Base-by-base conservation (phyloP, 2,888 invertebrate genomes). In the Mylabris sibirica region DNA sequence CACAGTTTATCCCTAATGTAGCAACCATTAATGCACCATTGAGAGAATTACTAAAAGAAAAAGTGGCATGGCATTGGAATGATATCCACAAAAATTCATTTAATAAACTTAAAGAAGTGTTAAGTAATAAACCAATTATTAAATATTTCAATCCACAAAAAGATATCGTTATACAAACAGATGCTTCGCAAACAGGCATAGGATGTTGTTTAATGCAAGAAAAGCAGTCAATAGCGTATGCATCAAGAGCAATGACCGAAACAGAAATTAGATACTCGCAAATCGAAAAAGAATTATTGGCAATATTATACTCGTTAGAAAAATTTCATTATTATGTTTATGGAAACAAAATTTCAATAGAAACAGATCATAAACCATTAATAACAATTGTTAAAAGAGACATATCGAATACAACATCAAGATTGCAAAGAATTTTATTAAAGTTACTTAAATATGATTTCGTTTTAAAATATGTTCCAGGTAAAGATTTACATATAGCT, bases 221-320 rank as follows among this genome's bases (percentile, higher is more conserved):
- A n/a, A 66, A 65, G 12, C 63, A 70, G 59, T 70, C 73, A 38
- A 61, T 74, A 26, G 65, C 65, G 12, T 74, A 66, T 59, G 72
- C 72, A 5, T 76, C 75, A 24, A 34, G 70, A 44, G 49, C 67
- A 20, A 70, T 76, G 66, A 76, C 65, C 26, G 63, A 66, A 35
- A 63, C 60, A n/a, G 67, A 76, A 68, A 38, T 62, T 24, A 77
- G 67, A 14, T 82, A 78, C 69, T 75, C 79, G 24, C 78, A 80
- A 69, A 82, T 83, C 12, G 81, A 82, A 67, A 82, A 82, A 70
- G 81, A 82, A 65, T 63, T 78, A 77, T 63, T 82, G 20, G 79
- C 79, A 1, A 79, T 82, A 53, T 72, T 70, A 4, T 79, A 79
- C 69, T 76, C 74, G 0, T 75, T 77, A 70, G 53, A 69, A 38